Evolutionary conservation across 2,797 vertebrate genomes (phyloP), one percentile per base, ranked within the genome.

Genomic region (Darevskia nairensis): DNA sequence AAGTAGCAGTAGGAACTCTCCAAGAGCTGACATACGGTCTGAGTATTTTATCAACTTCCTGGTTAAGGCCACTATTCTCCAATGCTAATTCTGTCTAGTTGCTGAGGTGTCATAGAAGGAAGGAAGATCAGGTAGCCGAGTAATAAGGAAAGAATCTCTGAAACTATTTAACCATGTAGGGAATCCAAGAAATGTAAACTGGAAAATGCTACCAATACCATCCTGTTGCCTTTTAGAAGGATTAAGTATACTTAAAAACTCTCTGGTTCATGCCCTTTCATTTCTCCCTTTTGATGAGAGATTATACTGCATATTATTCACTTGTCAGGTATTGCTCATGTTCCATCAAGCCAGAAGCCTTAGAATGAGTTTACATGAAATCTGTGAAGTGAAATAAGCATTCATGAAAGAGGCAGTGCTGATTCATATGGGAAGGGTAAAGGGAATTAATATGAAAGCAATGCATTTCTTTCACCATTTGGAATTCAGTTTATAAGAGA

Each of bases 1-100:
- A 87, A 86, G 50, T 89, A 93, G 82, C 27, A 84, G 87, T 90
- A 85, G 82, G 89, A 91, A 89, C 78, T 96, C 93, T 91, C 89
- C 41, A 21, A 90, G 92, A 90, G 71, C 87, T 85, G 81, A 90
- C 89, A 35, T 93, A 94, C 86, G 84, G 93, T 85, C 85, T 91
- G 88, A 92, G 90, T 91, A 78, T 41, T 79, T 92, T 93, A 91
- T 88, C 93, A 77, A 8, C 90, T 96, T 95, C 93, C 95, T 86
- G 77, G 84, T 86, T 85, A 69, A 91, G 74, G 72, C 92, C 88
- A 91, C 86, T 84, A 66, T 85, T 96, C 95, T 94, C 93, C 92
- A 90, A 89, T 71, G 32, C 85, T 82, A 61, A 88, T 94, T 91
- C 41, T 82, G 88, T 80, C 15, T 1, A 79, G 35, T 85, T 80